phyloP scores from a whole-genome alignment of 2,113 vertebrate genomes.

The Synodontis membranacea region DNA sequence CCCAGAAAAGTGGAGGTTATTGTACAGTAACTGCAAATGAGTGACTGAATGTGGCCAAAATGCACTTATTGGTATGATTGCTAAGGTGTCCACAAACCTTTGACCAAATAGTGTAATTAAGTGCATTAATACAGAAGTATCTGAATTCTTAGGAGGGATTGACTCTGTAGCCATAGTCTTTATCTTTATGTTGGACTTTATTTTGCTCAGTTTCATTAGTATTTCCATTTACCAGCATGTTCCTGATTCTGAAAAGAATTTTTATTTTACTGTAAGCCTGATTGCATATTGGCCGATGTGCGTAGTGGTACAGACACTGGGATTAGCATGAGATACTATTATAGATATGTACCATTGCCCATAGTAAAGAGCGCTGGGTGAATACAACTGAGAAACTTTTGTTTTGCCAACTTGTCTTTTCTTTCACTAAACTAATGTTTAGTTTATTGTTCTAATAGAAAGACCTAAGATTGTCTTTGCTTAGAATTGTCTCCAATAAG shows the following conservation, averaged over 20 bases:
- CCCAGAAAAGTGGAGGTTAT: neutral
- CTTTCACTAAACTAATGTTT: conserved; percentile 18
- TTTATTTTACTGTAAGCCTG: neutral
- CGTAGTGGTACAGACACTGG: neutral
- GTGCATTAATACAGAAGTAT: neutral
- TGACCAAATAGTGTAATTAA: neutral
- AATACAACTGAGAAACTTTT: neutral
- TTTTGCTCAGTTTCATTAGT: neutral
- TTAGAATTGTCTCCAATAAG: neutral
- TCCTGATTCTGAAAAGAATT: neutral
- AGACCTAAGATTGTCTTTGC: neutral
- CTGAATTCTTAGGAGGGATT: neutral
- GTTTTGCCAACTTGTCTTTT: neutral
- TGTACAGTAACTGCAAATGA: neutral
- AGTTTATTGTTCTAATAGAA: conserved; percentile 42
- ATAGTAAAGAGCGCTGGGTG: neutral
- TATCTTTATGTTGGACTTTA: too few species aligned
- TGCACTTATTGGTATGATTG: too few species aligned
- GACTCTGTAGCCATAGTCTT: neutral
- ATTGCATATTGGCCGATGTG: neutral
- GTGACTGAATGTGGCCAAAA: too few species aligned
- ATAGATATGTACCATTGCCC: neutral
- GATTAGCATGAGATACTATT: neutral
- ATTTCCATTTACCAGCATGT: neutral
- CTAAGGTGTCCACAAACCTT: neutral